Base-by-base conservation (phyloP, 64 coral and sea anemone species). In the Montipora foliosa region DNA sequence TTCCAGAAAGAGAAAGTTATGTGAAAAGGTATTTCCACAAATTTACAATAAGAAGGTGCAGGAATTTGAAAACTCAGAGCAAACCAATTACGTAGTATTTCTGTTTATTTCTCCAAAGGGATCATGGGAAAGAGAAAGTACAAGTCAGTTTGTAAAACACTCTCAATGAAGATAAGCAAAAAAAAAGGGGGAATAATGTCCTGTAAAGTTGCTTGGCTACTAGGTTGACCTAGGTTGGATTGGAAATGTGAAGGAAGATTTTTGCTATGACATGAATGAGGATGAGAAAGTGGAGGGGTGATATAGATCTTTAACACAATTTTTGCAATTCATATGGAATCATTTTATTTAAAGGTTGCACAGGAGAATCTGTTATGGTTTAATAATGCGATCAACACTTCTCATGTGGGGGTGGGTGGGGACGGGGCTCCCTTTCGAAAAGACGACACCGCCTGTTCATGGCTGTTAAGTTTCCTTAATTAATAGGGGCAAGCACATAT, bases 161-260 rank as follows among this genome's bases (percentile, higher is more conserved):
- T 88, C 15, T 77, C 87, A 78, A 89, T 89, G 87, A 78, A 53
- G 24, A 61, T 75, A 95, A 95, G 90, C 76, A n/a, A 81, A 73
- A 48, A 76, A 68, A 88, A 91, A 78, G 29, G 73, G 50, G 49
- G 92, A 80, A 87, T 93, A 37, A 93, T 87, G 82, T 93, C 83
- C 80, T 93, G 91, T 86, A 78, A 93, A 68, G 72, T 87, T 76
- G 73, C 91, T 75, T 55, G 83, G 62, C 79, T 93, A 74, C 79
- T 93, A 12, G 57, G 78, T 93, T 75, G 91, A 87, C 55, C 77
- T 87, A 81, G 79, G 78, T 71, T 81, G 69, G 51, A 20, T 91
- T 50, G 78, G 79, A 47, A 74, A 52, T 91, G 62, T 91, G n/a
- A 91, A 24, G 64, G 89, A 91, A 49, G 78, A 82, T 82, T 91